Base-by-base conservation (phyloP, 2,113 vertebrate genomes). In the Sterrhoptilus dennistouni region DNA sequence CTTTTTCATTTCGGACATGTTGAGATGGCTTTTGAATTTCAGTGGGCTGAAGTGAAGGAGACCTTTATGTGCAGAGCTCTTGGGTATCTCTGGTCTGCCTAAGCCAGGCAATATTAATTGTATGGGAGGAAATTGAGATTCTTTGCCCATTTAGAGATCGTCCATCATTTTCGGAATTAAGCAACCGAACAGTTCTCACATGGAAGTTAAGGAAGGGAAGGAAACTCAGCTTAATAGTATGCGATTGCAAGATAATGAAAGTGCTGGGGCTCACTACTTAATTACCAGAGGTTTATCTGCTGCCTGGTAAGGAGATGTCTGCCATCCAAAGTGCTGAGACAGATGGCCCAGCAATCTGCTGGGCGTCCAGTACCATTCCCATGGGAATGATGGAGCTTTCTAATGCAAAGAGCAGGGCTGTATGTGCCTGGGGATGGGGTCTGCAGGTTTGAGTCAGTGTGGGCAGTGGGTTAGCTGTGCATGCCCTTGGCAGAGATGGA, bases 81-180 rank as follows among this genome's bases (percentile, higher is more conserved):
- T 36, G 17, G 36, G 31, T 60, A 35, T 8, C 57, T 2, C 75
- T 86, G 71, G 24, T 78, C 85, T 91, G 79, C 64, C 53, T 63
- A 40, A 71, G 35, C 79, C 79, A 78, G 92, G 50, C 61, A 90
- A 63, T 90, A 65, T 77, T 94, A 88, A 95, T 78, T 3, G 2
- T n/a, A 49, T 52, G 47, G 59, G 76, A 97, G 71, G 85, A 96
- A 96, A 96, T 66, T 53, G 71, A 90, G 52, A 90, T 90, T 90
- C 83, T 86, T 90, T 81, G 56, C 63, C 50, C 76, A 92, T 92
- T 93, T 93, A 75, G 28, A 70, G 35, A 49, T 59, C 60, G 90
- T 96, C 47, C 24, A 60, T 96, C 52, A 78, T 74, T 92, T 95
- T 95, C 71, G 68, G 93, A 88, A 83, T 83, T 74, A 94, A 88